Evolutionary conservation across 23 tunicate species (phyloP), one percentile per base, ranked within the genome.

Genomic region (Aplidium turbinatum): DNA sequence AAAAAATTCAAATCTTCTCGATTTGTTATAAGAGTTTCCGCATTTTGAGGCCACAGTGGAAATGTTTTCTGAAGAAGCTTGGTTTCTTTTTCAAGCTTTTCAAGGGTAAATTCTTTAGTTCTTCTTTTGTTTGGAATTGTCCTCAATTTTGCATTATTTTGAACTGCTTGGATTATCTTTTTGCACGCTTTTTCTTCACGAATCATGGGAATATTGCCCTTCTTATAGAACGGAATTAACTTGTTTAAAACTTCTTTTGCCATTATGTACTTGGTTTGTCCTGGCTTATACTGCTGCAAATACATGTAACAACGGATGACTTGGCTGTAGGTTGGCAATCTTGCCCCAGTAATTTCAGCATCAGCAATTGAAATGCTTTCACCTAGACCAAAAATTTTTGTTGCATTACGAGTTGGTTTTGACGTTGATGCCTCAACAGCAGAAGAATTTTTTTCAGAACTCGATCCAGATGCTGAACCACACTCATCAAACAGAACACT

Each of bases 201-300:
- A 54, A 54, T 54, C 60, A n/a, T n/a, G 60, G 60, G 60, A 54
- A 54, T 54, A 54, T 54, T 54, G n/a, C 60, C 60, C 23, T 54
- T 54, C 60, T 11, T 54, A 54, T 13, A n/a, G 60, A 54, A 54
- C 23, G 22, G 23, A 54, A 54, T 54, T n/a, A 54, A 13, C 60
- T 11, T 54, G 60, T 54, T 54, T 16, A 54, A 54, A 54, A 54
- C 22, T 54, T 54, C 60, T 54, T 54, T 54, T 54, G 60, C 60
- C 23, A 54, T 54, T 5, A 25, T 54, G 22, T 54, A 54, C 21
- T 54, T 54, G 60, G 60, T 54, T 54, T 11, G 60, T 54, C 22
- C 60, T 54, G 60, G 60, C 60, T 11, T 54, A n/a, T 54, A 54
- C 23, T 54, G 60, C 60, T 54, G 60, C 60, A 54, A 54, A 54